phyloP scores from a whole-genome alignment of 2,113 vertebrate genomes.

The Gobiocypris rarus region DNA sequence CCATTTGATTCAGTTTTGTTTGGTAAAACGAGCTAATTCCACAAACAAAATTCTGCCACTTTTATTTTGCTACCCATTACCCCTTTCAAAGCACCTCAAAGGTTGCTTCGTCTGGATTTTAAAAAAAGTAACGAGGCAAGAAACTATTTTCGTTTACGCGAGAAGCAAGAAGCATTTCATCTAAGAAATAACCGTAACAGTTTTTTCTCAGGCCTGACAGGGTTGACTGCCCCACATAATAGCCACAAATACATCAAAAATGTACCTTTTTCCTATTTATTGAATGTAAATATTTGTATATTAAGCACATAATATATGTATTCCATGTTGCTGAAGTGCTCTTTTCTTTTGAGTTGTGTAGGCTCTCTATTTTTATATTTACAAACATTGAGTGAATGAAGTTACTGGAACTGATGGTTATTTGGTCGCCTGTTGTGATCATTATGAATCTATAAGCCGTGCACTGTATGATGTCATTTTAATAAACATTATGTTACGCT shows the following conservation, averaged over 20 bases:
- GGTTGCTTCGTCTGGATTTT: not conserved
- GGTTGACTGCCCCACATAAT: slow-evolving; percentile 55
- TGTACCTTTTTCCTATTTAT: slow-evolving; percentile 74
- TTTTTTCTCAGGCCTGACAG: slow-evolving; percentile 42
- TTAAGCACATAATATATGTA: slow-evolving; percentile 77
- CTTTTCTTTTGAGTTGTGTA: slow-evolving; percentile 40
- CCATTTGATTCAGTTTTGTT: slow-evolving; percentile 16
- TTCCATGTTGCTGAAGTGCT: slow-evolving; percentile 61
- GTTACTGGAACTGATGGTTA: not conserved
- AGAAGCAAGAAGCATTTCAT: slow-evolving; percentile 26
- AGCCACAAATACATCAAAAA: slow-evolving; percentile 64
- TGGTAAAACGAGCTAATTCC: slow-evolving; percentile 13
- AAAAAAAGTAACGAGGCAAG: not conserved
- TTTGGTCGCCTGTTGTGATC: slow-evolving; percentile 12
- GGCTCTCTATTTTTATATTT: slow-evolving; percentile 37
- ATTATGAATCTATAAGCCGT: slow-evolving; percentile 61
- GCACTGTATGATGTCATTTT: slow-evolving; percentile 63
- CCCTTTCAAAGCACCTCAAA: not conserved
- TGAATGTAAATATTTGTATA: slow-evolving; percentile 82
- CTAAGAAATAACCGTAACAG: slow-evolving; percentile 8
- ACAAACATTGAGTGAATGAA: slow-evolving; percentile 5
- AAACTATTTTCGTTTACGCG: not conserved
- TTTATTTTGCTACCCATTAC: not conserved
- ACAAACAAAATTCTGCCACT: not conserved
- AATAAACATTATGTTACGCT: slow-evolving; percentile 69